These are phyloP conservation scores for Prunella strophiata DNA, from an alignment of 2,797 vertebrate species.

Conservation along the genomic window DNA sequence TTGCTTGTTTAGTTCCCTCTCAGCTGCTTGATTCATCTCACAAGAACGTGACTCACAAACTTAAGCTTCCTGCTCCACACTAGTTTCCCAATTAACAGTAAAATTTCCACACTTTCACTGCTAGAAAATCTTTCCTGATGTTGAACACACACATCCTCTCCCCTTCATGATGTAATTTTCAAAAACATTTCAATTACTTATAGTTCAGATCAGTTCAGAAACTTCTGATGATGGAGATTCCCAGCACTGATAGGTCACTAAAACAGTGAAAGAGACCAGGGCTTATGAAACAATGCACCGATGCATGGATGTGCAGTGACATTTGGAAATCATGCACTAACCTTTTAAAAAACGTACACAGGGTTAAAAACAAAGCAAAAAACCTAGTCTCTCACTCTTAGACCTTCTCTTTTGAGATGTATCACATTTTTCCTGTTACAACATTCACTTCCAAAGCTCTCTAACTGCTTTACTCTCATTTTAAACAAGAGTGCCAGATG, in stretches of 20 bases:
- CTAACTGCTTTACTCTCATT: neutral
- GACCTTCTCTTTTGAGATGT: neutral
- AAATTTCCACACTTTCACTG: neutral
- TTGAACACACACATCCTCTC: neutral
- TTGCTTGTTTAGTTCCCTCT: neutral
- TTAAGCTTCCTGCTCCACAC: neutral
- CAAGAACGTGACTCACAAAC: neutral
- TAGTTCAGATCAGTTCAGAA: neutral
- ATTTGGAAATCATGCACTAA: constrained; percentile 35
- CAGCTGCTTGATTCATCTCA: neutral
- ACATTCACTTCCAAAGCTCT: neutral
- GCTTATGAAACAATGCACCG: neutral
- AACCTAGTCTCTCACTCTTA: neutral
- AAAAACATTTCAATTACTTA: neutral
- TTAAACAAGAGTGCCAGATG: neutral
- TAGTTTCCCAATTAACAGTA: neutral
- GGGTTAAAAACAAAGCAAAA: neutral
- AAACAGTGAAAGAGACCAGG: neutral
- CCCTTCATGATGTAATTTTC: neutral
- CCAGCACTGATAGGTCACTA: neutral
- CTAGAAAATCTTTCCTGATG: neutral
- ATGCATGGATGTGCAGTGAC: neutral
- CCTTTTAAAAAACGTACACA: neutral
- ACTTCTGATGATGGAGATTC: neutral
- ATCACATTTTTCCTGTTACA: neutral